Conservation (phyloP, 2,797 vertebrate genomes). For the Danio aesculapii region DNA sequence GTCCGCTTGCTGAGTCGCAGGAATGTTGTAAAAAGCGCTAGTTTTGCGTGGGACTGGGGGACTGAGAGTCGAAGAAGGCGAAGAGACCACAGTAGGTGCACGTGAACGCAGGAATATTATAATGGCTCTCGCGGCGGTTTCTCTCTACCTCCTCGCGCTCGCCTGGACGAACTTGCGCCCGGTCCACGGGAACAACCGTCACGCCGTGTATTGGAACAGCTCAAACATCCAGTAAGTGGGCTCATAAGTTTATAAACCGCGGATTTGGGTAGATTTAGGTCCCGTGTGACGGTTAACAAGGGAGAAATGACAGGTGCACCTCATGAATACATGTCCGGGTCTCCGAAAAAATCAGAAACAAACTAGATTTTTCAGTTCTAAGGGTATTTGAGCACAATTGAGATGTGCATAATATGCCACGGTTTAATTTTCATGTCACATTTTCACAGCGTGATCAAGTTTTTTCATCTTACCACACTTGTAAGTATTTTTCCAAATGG, state of each 20-base stretch:
- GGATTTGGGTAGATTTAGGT: background rate
- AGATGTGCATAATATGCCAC: background rate
- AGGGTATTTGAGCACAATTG: background rate
- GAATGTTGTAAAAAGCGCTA: constrained; percentile 49
- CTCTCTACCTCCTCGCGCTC: constrained; percentile 80
- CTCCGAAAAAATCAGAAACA: background rate
- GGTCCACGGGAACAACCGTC: constrained; percentile 83
- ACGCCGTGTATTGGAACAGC: constrained; percentile 96
- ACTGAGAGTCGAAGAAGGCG: constrained; percentile 61
- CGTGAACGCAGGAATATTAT: constrained; percentile 61
- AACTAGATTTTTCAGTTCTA: background rate
- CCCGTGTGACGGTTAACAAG: background rate
- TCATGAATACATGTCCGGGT: background rate
- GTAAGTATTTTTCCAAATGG: background rate
- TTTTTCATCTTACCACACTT: background rate
- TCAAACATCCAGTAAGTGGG: constrained; percentile 93
- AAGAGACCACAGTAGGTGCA: constrained; percentile 63
- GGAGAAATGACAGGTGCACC: background rate
- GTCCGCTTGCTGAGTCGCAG: constrained; percentile 26
- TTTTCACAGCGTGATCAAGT: background rate
- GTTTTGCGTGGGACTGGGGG: constrained; percentile 60
- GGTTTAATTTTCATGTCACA: background rate
- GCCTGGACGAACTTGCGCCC: constrained; percentile 79
- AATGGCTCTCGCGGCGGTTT: constrained; percentile 78
- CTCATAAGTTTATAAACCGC: constrained; percentile 14